Conservation (phyloP, 2,888 invertebrate genomes). For the Ethmia dodecea region DNA sequence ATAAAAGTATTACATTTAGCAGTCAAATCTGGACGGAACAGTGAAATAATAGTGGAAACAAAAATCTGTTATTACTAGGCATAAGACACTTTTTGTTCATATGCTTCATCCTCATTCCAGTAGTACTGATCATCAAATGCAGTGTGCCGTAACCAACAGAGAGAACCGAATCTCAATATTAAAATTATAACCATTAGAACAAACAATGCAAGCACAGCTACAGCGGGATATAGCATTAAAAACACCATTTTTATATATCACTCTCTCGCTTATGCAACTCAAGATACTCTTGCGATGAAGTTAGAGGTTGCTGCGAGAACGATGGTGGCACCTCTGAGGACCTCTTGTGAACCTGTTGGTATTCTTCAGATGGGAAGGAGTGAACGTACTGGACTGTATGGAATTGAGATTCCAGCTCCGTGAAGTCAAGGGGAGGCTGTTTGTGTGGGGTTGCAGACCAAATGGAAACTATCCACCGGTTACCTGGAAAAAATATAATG, state of each 20-base stretch:
- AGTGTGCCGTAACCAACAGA: slow-evolving; percentile 84
- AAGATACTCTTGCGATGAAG: slow-evolving; percentile 36
- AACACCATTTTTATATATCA: slow-evolving; percentile 80
- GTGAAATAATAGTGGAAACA: no score
- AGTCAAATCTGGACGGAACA: no score
- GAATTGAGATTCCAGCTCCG: slow-evolving; percentile 80
- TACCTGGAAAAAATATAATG: slow-evolving; percentile 75
- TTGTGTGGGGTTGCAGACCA: slow-evolving; percentile 91
- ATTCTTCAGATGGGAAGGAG: slow-evolving; percentile 21
- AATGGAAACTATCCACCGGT: slow-evolving; percentile 89
- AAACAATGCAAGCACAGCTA: slow-evolving; percentile 84
- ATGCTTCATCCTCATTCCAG: slow-evolving; percentile 81
- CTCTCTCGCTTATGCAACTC: slow-evolving; percentile 88
- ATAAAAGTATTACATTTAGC: no score
- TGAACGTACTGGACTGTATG: slow-evolving; percentile 46
- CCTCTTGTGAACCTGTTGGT: slow-evolving; percentile 36
- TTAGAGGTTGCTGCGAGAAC: slow-evolving; percentile 53
- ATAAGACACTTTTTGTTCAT: slow-evolving; percentile 81
- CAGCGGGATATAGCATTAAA: slow-evolving; percentile 87
- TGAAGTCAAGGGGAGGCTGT: slow-evolving; percentile 88
- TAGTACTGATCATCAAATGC: slow-evolving; percentile 80
- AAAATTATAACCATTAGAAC: slow-evolving; percentile 86
- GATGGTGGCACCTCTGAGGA: slow-evolving; percentile 44
- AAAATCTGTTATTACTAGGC: slow-evolving; percentile 56
- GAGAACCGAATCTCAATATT: slow-evolving; percentile 85